Base-by-base conservation (phyloP, 2,888 invertebrate species). In the Aspidiotus destructor region DNA sequence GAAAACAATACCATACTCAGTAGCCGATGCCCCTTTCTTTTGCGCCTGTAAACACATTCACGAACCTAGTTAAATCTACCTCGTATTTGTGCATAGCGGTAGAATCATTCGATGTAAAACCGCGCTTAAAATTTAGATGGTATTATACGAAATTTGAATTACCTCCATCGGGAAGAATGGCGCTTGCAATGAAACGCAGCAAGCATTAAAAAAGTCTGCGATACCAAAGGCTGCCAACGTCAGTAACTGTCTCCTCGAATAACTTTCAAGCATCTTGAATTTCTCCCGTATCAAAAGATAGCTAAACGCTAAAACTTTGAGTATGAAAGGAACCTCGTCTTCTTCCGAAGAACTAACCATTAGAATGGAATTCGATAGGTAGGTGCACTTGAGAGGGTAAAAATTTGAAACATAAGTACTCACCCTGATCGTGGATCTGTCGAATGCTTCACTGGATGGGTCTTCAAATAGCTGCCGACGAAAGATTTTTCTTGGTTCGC, bases 91-190 rank as follows among this genome's bases (percentile, higher is more conserved):
- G 28, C 28, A 28, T 28, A 28, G 48, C 7, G 16, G 2, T 41
- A 41, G 62, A 62, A 42, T 2, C 48, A 13, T 44, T 11, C n/a
- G 17, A 42, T 41, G 15, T 42, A n/a, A 62, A 44, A 5, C 1
- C 16, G 15, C 7, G 15, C 7, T 10, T 41, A 57, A 11, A 41
- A 16, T 55, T 2, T 42, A 62, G n/a, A 17, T 58, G 10, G 6
- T 13, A 48, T 48, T 48, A 6, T 48, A 11, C 6, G 48, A 48
- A 6, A 15, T 28, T 15, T 9, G 7, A 62, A n/a, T 54, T 68
- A 89, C 89, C 84, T 90, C 90, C 75, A 84, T 82, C 0, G 91
- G 91, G 76, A 90, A 92, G 77, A 92, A 91, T 0, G 91, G 90
- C 2, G 91, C 90, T 75, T 91, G 90, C 2, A 91, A 78, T 0